Evolutionary conservation across 2,888 invertebrate species (phyloP).

Genomic region (Dryococelus australis): DNA sequence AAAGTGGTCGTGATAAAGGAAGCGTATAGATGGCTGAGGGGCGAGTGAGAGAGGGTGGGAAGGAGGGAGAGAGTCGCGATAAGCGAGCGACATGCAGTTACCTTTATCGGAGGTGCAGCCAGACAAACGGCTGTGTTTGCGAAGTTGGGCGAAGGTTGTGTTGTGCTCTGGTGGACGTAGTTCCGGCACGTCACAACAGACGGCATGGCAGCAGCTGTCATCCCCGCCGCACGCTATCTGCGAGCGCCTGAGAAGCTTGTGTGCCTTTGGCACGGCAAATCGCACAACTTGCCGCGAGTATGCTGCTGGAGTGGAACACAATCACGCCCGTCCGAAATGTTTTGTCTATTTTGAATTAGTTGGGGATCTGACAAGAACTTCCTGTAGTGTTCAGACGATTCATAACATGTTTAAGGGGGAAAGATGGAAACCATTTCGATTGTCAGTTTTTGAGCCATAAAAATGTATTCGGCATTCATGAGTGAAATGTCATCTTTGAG

Average conservation of each 20-base stretch:
- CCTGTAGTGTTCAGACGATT: too few species aligned
- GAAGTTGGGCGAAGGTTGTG: conserved; percentile 16
- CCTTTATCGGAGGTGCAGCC: not conserved
- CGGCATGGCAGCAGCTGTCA: not conserved
- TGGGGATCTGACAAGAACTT: too few species aligned
- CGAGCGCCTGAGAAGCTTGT: not conserved
- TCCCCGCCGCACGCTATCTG: not conserved
- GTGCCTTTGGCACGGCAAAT: too few species aligned
- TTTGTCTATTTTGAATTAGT: too few species aligned
- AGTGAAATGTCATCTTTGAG: too few species aligned
- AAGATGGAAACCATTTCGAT: too few species aligned
- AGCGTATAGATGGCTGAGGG: not conserved
- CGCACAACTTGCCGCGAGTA: too few species aligned
- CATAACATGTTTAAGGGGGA: too few species aligned
- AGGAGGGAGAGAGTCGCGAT: not conserved
- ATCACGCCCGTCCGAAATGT: too few species aligned
- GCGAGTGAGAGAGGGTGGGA: not conserved
- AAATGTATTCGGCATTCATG: too few species aligned
- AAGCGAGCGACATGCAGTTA: not conserved
- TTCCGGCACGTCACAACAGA: conserved; percentile 8
- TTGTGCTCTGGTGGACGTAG: not conserved
- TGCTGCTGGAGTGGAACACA: too few species aligned
- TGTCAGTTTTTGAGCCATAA: too few species aligned
- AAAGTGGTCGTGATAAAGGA: not conserved
- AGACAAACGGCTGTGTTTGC: not conserved